These are phyloP conservation scores for Caenorhabditis imperialis DNA, from an alignment of 2,888 invertebrate genomes.

Conservation along the genomic window DNA sequence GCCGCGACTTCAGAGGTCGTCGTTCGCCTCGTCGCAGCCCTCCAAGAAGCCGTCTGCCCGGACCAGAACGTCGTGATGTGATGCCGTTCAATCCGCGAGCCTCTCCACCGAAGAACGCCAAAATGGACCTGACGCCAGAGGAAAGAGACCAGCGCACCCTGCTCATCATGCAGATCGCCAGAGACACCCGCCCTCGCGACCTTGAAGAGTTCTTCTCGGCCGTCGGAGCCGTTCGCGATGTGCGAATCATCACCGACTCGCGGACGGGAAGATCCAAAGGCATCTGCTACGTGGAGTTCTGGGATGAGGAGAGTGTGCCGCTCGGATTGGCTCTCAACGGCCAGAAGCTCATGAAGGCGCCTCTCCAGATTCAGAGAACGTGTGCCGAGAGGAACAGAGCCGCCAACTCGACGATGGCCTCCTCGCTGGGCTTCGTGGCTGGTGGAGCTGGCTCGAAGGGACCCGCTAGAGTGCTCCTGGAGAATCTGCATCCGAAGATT, in stretches of 20 bases:
- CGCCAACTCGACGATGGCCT: slow-evolving; percentile 76
- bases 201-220: slow-evolving; percentile 95
- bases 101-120: slow-evolving; percentile 74
- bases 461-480: slow-evolving; percentile 36
- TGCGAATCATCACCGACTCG: slow-evolving; percentile 97
- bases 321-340: slow-evolving; percentile 88
- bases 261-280: slow-evolving; percentile 98
- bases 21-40: slow-evolving; percentile 55
- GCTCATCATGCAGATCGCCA: slow-evolving; percentile 88
- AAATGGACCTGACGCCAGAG: slow-evolving; percentile 86
- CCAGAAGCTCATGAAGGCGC: slow-evolving; percentile 90
- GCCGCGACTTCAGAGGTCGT: slow-evolving; percentile 54
- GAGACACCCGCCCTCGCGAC: slow-evolving; percentile 74
- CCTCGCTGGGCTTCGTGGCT: slow-evolving; percentile 79
- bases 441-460: slow-evolving; percentile 53
- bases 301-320: slow-evolving; percentile 91
- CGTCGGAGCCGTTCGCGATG: slow-evolving; percentile 95
- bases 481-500: slow-evolving; percentile 59
- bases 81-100: slow-evolving; percentile 77
- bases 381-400: slow-evolving; percentile 86
- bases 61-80: slow-evolving; percentile 78
- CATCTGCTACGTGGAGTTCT: slow-evolving; percentile 99
- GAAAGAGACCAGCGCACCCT: slow-evolving; percentile 98
- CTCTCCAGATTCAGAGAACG: slow-evolving; percentile 97
- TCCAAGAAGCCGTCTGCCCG: slow-evolving; percentile 84